These are phyloP conservation scores for Anthopleura sola DNA, from an alignment of 64 coral and sea anemone species.

Conservation along the genomic window DNA sequence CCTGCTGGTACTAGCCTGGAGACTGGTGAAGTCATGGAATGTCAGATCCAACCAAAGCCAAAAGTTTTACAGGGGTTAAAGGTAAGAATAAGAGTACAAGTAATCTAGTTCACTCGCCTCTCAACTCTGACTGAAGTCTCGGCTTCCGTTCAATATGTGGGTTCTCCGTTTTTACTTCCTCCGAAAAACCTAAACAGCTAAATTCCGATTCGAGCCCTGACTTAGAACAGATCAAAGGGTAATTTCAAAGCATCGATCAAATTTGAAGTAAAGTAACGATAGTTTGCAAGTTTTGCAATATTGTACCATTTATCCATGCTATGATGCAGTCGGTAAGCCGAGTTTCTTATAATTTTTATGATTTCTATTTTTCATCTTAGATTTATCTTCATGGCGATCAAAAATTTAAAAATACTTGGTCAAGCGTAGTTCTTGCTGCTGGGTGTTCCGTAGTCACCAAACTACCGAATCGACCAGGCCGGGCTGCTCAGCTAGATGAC, in stretches of 20 bases:
- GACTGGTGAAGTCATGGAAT: conserved; percentile 63
- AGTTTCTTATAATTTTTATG: background rate
- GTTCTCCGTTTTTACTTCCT: background rate
- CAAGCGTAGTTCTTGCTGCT: conserved; percentile 68
- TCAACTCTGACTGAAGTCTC: background rate
- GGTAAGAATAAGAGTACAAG: conserved; percentile 33
- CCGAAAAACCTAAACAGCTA: no score
- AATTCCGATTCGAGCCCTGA: no score
- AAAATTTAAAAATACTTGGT: conserved; percentile 69
- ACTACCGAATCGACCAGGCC: conserved; percentile 63
- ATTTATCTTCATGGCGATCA: conserved; percentile 68
- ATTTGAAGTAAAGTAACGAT: no score
- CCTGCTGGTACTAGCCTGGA: conserved; percentile 70
- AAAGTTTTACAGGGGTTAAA: conserved; percentile 63
- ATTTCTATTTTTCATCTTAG: background rate
- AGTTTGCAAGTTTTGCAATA: no score
- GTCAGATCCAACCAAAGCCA: conserved; percentile 21
- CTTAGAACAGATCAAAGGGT: no score
- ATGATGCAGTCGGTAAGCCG: no score
- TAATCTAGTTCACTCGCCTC: background rate
- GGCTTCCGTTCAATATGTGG: no score
- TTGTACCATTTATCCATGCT: no score
- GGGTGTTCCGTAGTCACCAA: conserved; percentile 76
- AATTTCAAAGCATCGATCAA: no score
- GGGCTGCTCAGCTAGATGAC: conserved; percentile 30